A percentile compares a stretch with the other conserved stretches of the same genome.
These are phyloP conservation scores for Orchestes rusci DNA, from an alignment of 2,888 invertebrate species.

Conservation along the genomic window DNA sequence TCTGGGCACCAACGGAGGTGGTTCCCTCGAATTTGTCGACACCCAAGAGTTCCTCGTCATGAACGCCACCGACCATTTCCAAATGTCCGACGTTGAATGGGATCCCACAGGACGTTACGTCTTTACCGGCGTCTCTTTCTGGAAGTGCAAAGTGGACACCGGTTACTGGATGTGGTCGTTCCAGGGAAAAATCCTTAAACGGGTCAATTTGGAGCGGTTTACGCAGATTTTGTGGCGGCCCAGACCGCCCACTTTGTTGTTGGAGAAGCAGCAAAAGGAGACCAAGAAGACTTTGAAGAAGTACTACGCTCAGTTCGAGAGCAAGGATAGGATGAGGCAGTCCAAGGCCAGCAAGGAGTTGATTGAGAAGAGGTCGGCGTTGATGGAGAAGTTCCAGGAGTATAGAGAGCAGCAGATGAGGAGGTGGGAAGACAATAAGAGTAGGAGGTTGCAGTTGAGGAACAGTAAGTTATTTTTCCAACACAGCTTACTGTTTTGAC, in stretches of 20 bases:
- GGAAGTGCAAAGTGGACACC: slow-evolving; percentile 87
- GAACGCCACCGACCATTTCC: slow-evolving; percentile 48
- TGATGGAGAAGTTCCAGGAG: slow-evolving; percentile 80
- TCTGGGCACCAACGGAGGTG: slow-evolving; percentile 76
- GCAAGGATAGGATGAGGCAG: slow-evolving; percentile 88
- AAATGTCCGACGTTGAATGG: slow-evolving; percentile 81
- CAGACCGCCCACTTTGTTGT: slow-evolving; percentile 77
- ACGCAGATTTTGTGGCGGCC: slow-evolving; percentile 96
- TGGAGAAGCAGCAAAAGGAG: slow-evolving; percentile 82
- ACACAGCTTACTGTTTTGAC: not conserved
- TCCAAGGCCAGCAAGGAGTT: slow-evolving; percentile 92
- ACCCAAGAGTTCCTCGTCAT: slow-evolving; percentile 94
- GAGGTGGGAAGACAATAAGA: slow-evolving; percentile 73
- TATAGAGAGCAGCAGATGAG: slow-evolving; percentile 68
- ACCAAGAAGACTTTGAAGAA: slow-evolving; percentile 97
- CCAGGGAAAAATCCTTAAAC: slow-evolving; percentile 70
- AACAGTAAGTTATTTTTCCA: slow-evolving; percentile 80
- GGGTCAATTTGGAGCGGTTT: slow-evolving; percentile 87
- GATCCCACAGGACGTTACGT: slow-evolving; percentile 98
- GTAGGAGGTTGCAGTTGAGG: slow-evolving; percentile 75
- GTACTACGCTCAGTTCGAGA: slow-evolving; percentile 92
- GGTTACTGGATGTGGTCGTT: slow-evolving; percentile 97
- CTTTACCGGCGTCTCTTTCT: slow-evolving; percentile 88
- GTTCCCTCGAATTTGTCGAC: slow-evolving; percentile 91
- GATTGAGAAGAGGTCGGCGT: slow-evolving; percentile 81